These are phyloP conservation scores for Chironomus tepperi DNA, from an alignment of 1,140 invertebrate species.

Conservation along the genomic window DNA sequence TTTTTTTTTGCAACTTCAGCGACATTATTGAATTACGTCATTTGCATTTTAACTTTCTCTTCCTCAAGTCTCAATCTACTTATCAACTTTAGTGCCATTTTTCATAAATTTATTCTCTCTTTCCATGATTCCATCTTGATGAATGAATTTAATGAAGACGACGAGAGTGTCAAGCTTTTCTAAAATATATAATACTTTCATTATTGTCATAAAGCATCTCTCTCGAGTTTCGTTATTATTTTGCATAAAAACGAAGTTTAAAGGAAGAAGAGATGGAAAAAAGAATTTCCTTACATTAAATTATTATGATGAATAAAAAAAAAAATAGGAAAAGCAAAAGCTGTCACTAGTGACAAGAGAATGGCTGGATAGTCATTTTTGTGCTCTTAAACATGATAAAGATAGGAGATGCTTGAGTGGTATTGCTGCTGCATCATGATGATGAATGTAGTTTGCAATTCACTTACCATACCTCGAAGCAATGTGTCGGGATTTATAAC, in stretches of 20 bases:
- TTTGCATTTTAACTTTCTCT: too few species aligned
- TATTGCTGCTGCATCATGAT: neutral
- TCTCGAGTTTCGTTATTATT: neutral
- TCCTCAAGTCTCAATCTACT: too few species aligned
- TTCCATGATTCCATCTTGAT: too few species aligned
- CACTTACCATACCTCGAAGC: neutral
- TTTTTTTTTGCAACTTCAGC: too few species aligned
- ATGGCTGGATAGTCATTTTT: neutral
- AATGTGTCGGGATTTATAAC: neutral
- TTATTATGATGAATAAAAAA: neutral
- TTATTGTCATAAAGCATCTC: too few species aligned
- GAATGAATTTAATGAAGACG: too few species aligned
- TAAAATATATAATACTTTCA: too few species aligned
- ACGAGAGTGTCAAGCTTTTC: too few species aligned
- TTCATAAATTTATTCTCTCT: too few species aligned
- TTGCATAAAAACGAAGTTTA: neutral
- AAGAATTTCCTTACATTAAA: slow-evolving; percentile 11
- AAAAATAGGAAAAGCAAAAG: neutral
- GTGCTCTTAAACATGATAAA: neutral
- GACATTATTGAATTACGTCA: too few species aligned
- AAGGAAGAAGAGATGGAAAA: too few species aligned
- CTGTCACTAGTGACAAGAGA: neutral
- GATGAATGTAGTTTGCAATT: neutral
- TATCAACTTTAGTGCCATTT: too few species aligned
- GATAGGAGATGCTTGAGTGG: neutral